phyloP scores from a whole-genome alignment of 2,888 invertebrate genomes.

The Corbicula japonica region DNA sequence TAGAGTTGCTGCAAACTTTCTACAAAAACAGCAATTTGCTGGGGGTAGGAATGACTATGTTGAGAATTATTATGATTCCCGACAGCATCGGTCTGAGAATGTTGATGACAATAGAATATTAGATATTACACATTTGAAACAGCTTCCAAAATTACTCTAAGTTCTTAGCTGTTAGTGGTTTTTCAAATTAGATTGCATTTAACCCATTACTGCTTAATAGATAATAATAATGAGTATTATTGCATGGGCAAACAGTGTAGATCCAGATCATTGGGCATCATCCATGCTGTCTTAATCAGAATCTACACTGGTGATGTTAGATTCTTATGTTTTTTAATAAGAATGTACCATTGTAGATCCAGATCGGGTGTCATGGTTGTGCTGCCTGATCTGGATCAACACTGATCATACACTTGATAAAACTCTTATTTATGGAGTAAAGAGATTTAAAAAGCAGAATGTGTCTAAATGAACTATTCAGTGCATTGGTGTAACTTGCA shows the following conservation, averaged over 20 bases:
- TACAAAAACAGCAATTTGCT: slow-evolving; percentile 28
- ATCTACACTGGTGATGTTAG: neutral
- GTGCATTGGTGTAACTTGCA: too few species aligned
- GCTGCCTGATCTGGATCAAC: too few species aligned
- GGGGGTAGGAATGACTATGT: slow-evolving; percentile 21
- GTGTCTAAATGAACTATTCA: too few species aligned
- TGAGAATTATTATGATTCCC: slow-evolving; percentile 50
- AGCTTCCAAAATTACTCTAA: slow-evolving; percentile 84
- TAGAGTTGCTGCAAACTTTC: slow-evolving; percentile 13
- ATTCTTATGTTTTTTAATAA: neutral
- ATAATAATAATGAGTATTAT: slow-evolving; percentile 1
- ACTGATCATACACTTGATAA: too few species aligned
- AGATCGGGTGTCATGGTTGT: too few species aligned
- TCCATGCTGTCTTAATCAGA: too few species aligned
- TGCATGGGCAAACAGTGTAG: slow-evolving; percentile 3
- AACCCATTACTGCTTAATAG: slow-evolving; percentile 2
- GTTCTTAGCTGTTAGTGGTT: slow-evolving; percentile 8
- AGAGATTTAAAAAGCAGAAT: too few species aligned
- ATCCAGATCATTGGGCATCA: too few species aligned
- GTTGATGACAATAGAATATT: slow-evolving; percentile 79
- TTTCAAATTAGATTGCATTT: slow-evolving; percentile 5
- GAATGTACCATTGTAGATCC: too few species aligned
- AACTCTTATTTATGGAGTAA: too few species aligned
- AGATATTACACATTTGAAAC: slow-evolving; percentile 84
- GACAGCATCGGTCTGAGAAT: slow-evolving; percentile 47